Evolutionary conservation across 2,888 invertebrate species (phyloP), one percentile per base, ranked within the genome.

Genomic region (Plebejus melissa): DNA sequence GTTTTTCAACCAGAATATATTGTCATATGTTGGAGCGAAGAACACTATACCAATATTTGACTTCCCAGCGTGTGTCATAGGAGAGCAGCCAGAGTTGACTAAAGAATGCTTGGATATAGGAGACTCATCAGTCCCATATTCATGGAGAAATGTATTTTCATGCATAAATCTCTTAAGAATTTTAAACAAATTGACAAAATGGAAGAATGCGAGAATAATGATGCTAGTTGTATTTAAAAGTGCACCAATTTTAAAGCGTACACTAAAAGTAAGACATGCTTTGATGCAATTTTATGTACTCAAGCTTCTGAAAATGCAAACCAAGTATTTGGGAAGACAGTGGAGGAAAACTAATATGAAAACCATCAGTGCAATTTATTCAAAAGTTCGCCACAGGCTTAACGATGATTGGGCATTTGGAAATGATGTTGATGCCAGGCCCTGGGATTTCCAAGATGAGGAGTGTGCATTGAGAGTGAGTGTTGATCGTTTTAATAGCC

Each of bases 351-450:
- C 98, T 0, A 99, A 99, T 87, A 99, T 99, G 99, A 99, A 99
- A 89, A 99, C 99, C 0, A 98, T 99, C 93, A 99, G 99, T 87
- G 99, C 99, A 77, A 99, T 99, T 85, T 99, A 99, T 88, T 97
- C 98, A 77, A 99, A 99, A 94, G 98, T 98, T 2, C 95, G 99
- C 46, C 99, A 99, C 92, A 95, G 99, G 76, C 94, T 99, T 69
- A 99, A 99, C 85, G 99, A 99, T 87, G 99, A 99, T 89, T 99
- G 99, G 99, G 99, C 99, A 3, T 99, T 98, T 94, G 99, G 99
- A 75, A 99, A 99, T 94, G 98, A 99, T 94, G 95, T 99, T 82
- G 99, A 99, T 91, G 99, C 99, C 0, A 95, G 98, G 78, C 99
- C 99, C 0, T 99, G 99, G 99, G 99, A 99, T 88, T 99, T 98